These are phyloP conservation scores for Coremacera marginata DNA, from an alignment of 2,888 invertebrate genomes.

Conservation along the genomic window DNA sequence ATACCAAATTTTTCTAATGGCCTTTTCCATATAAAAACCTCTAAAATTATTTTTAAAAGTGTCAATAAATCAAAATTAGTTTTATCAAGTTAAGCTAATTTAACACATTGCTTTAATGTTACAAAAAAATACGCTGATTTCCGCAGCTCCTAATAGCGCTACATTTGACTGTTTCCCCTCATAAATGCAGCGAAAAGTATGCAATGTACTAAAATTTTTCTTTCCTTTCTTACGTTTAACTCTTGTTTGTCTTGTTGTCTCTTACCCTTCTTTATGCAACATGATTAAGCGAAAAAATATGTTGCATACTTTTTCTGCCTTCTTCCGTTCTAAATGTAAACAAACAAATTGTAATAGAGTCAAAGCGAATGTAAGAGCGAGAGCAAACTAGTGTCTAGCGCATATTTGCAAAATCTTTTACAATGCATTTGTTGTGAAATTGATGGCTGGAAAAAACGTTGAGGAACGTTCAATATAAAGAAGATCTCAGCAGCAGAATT, in stretches of 20 bases:
- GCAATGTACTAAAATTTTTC: background rate
- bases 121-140: too few relatives aligned
- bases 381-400: slow-evolving; percentile 29
- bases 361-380: slow-evolving; percentile 8
- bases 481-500: too few relatives aligned
- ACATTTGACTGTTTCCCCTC: too few relatives aligned
- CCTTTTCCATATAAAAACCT: too few relatives aligned
- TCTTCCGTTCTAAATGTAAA: background rate
- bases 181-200: background rate
- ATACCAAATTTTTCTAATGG: too few relatives aligned
- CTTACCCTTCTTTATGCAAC: background rate
- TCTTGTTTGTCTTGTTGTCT: too few relatives aligned
- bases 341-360: slow-evolving; percentile 1
- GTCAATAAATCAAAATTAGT: too few relatives aligned
- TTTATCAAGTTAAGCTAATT: too few relatives aligned
- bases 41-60: too few relatives aligned
- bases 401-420: slow-evolving; percentile 26
- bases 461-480: too few relatives aligned
- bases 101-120: too few relatives aligned
- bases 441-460: slow-evolving; percentile 34
- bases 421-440: slow-evolving; percentile 54
- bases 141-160: too few relatives aligned
- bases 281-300: slow-evolving; percentile 11
- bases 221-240: background rate
- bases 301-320: slow-evolving; percentile 49